Evolutionary conservation across 2,113 vertebrate species (phyloP).

Genomic region (Tragelaphus strepsiceros): DNA sequence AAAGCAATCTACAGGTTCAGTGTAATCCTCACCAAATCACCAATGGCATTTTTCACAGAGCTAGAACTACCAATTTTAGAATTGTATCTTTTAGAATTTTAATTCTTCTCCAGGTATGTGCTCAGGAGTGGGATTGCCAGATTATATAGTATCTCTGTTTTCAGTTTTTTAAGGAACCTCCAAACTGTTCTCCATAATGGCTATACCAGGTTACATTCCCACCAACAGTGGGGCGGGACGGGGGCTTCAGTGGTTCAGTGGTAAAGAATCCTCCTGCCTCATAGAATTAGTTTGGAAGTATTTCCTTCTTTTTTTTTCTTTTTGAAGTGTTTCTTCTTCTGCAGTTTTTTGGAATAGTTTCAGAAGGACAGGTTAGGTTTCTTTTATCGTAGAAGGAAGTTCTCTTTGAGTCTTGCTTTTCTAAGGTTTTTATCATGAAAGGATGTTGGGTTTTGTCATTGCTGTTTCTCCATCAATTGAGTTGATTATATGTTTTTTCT

Average conservation of each 20-base stretch:
- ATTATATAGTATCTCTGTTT: neutral
- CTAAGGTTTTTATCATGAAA: neutral
- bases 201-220: neutral
- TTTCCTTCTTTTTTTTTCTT: neutral
- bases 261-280: neutral
- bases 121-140: neutral
- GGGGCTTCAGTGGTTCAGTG: rapidly evolving
- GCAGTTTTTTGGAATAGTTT: neutral
- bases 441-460: neutral
- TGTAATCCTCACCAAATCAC: neutral
- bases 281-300: neutral
- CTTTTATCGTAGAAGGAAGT: neutral
- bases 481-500: neutral
- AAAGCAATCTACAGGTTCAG: neutral
- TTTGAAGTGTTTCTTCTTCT: neutral
- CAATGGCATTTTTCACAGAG: neutral
- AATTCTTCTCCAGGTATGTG: neutral
- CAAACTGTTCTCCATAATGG: neutral
- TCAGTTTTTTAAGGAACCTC: neutral
- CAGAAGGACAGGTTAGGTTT: neutral
- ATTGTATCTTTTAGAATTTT: neutral
- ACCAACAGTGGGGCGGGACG: rapidly evolving
- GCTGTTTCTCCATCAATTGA: neutral
- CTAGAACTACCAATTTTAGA: neutral
- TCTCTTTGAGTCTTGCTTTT: neutral